Evolutionary conservation across 1,140 invertebrate species (phyloP), one percentile per base, ranked within the genome.

Genomic region (Akabosia matsudoensis): DNA sequence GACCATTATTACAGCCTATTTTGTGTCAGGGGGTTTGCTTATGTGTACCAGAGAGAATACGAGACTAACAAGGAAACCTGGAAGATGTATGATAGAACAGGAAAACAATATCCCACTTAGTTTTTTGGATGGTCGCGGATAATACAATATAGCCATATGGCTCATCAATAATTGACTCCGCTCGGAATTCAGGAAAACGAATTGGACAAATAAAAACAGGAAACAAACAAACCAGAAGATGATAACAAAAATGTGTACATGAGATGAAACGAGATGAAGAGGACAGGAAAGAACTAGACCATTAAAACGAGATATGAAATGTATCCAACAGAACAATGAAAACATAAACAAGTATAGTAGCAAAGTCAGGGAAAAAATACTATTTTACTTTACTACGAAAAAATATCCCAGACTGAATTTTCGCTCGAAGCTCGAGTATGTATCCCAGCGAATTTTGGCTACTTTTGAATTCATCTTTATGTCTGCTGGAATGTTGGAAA

Each of bases 111-210:
- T 13, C 14, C 4, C 37, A 18, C 37, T 45, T 45, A 45, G 37
- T 45, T 45, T 45, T 45, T 45, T 45, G 7, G 37, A 18, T 45
- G 7, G 37, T 10, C 37, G n/a, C 37, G 37, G 37, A 45, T 45
- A 45, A 10, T 10, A 10, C 7, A 45, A 18, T 45, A 45, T 45
- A 24, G 54, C 7, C 7, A 56, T 56, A 56, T 56, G 54, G 54
- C 10, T 56, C 54, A 56, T 56, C 54, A 56, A 56, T 56, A 56
- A 56, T 56, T 56, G 54, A 56, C 54, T 56, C 10, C 22, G 54
- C n/a, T 10, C n/a, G 54, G 22, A 56, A 56, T 56, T 56, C 24
- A 56, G n/a, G 54, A 56, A 22, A 56, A 13, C 7, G 54, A 45
- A 45, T 45, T 45, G 37, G 18, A 18, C 37, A 45, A 45, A 45